Evolutionary conservation across 92 coral and sea anemone genomes (phyloP), one percentile per base, ranked within the genome.

Genomic region (Siderastrea siderea): DNA sequence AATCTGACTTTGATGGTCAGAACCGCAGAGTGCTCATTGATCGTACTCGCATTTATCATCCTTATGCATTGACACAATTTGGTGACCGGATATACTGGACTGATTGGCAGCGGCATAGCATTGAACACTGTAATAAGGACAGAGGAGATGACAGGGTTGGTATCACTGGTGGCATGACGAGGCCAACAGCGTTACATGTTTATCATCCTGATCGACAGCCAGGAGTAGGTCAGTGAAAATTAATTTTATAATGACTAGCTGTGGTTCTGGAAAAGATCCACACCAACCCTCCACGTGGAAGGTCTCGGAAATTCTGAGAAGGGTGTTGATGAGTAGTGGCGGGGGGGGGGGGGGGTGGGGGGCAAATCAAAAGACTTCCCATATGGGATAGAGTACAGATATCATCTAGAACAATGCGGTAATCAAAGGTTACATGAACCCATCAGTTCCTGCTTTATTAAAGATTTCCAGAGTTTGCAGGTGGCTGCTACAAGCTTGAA

Each of bases 161-260:
- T 16, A 87, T 93, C 7, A 83, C 73, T 7, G 96, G 95, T 14
- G 82, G 90, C 58, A 86, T 90, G 94, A 91, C 92, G 11, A 80
- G 96, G 57, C 94, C 96, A 2, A 86, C 96, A n/a, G 96, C 96
- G 11, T 54, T 93, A 26, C 96, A 91, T 26, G 86, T 93, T 13
- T 93, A 91, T 69, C 94, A 91, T 71, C 92, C 94, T 59, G 92
- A 93, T 11, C 80, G 96, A 78, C 96, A 93, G 53, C 96, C 94
- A 6, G 96, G 96, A 13, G 88, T 92, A 87, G 96, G 96, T 93
- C 62, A 50, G 64, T 49, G 52, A 8, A 64, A 44, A 4, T 14
- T 0, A 71, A 44, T 15, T 13, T 5, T 7, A 6, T n/a, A 55
- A 50, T 64, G 65, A 9, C 61, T 6, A 50, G 59, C 43, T 12